Percentiles rank a stretch among this genome's conserved stretches.
phyloP scores from a whole-genome alignment of 2,797 vertebrate species.

The Cacajao melanocephalus region DNA sequence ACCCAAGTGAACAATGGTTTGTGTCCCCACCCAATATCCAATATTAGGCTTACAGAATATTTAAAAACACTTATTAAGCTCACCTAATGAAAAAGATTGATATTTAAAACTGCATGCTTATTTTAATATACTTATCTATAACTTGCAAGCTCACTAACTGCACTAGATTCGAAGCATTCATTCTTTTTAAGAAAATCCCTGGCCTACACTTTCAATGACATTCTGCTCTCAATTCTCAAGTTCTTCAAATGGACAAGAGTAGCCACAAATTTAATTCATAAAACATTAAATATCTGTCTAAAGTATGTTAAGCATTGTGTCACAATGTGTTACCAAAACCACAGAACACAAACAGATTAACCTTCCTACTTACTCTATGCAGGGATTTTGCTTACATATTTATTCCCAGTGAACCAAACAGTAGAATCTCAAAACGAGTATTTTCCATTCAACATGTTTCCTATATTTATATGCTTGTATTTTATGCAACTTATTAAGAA shows the following conservation, averaged over 20 bases:
- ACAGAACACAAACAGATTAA: not conserved
- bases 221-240: not conserved
- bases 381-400: not conserved
- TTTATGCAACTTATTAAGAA: not conserved
- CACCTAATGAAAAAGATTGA: not conserved
- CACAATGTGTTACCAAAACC: not conserved
- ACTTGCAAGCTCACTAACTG: not conserved
- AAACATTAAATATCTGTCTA: not conserved
- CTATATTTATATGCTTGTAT: not conserved
- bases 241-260: not conserved
- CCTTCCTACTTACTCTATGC: not conserved
- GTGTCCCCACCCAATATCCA: slow-evolving; percentile 72
- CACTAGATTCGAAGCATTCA: not conserved
- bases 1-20: slow-evolving; percentile 79
- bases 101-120: not conserved
- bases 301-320: not conserved
- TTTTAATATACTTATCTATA: not conserved
- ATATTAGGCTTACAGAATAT: slow-evolving; percentile 44
- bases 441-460: not conserved
- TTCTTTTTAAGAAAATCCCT: not conserved
- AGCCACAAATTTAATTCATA: not conserved
- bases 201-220: not conserved
- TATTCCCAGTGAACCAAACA: not conserved
- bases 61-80: slow-evolving; percentile 23
- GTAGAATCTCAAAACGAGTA: not conserved